phyloP scores from a whole-genome alignment of 2,888 invertebrate species.

The Aphidoletes aphidimyza region DNA sequence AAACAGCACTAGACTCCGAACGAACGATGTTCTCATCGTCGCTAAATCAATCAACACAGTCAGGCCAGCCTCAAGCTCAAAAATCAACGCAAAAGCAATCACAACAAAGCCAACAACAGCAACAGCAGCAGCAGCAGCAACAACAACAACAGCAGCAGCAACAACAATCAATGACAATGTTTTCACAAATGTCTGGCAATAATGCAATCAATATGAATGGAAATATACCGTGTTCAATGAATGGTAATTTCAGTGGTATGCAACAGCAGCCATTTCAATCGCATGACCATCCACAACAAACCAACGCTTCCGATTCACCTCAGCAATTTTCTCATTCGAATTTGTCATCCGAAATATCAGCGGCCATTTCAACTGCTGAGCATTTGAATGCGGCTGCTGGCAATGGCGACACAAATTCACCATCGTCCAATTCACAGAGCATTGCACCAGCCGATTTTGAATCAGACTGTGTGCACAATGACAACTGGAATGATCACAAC shows the following conservation, averaged over 20 bases:
- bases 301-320: constrained; percentile 59
- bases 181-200: constrained; percentile 25
- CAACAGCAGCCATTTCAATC: constrained; percentile 49
- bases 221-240: constrained; percentile 7
- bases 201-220: constrained; percentile 31
- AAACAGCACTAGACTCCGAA: constrained; percentile 24
- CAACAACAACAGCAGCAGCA: neutral
- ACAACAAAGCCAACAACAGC: neutral
- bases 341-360: constrained; percentile 80
- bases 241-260: neutral
- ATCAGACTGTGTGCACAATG: constrained; percentile 74
- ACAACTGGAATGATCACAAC: constrained; percentile 60
- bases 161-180: constrained; percentile 22
- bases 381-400: constrained; percentile 72
- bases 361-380: constrained; percentile 76
- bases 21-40: constrained; percentile 15
- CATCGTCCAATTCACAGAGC: constrained; percentile 39
- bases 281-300: constrained; percentile 61
- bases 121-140: constrained; percentile 20
- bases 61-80: too few relatives aligned
- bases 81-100: too few relatives aligned
- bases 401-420: constrained; percentile 6
- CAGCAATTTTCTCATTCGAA: constrained; percentile 75
- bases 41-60: neutral
- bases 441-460: constrained; percentile 73